Base-by-base conservation (phyloP, 1,140 invertebrate species). In the Drosophila novamexicana region DNA sequence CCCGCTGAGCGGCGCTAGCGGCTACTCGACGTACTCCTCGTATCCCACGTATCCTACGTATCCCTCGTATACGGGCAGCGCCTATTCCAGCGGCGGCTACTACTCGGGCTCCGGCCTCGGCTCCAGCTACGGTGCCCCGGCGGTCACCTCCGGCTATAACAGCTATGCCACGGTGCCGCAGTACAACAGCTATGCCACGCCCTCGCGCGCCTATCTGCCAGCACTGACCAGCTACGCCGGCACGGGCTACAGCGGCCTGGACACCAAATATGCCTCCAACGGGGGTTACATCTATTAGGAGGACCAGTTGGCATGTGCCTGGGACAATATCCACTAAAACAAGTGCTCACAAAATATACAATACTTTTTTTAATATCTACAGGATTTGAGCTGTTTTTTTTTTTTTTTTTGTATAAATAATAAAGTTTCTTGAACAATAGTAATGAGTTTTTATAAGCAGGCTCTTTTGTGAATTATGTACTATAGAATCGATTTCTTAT, bases 201-300 rank as follows among this genome's bases (percentile, higher is more conserved):
- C 88, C 2, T 79, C 80, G 6, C 61, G 61, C 34, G 39, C 71
- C 36, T 81, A 91, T 49, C 52, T 84, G 54, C 77, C 88, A 2
- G 71, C 77, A 0, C 40, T 71, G 12, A 58, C 73, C 4, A 73
- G 62, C 16, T 84, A 75, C 16, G 7, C 12, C 7, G 58, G 69
- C 16, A 47, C 62, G 29, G 59, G 82, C 44, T 80, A 75, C 64
- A 67, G 34, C 14, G 84, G 89, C 1, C 61, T 89, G 50, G 90
- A 86, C 53, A 91, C 90, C 42, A 81, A 90, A 52, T 91, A 91
- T 29, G 90, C 50, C 42, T 72, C 82, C 57, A 88, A 91, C 40
- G 90, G 90, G 22, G 90, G 90, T 12, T 91, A 91, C 40, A 42
- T 91, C 61, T 91, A 91, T 49, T 91, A 91, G 75, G 34, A 56